Evolutionary conservation across 2,113 vertebrate genomes (phyloP).

Genomic region (Salvelinus namaycush): DNA sequence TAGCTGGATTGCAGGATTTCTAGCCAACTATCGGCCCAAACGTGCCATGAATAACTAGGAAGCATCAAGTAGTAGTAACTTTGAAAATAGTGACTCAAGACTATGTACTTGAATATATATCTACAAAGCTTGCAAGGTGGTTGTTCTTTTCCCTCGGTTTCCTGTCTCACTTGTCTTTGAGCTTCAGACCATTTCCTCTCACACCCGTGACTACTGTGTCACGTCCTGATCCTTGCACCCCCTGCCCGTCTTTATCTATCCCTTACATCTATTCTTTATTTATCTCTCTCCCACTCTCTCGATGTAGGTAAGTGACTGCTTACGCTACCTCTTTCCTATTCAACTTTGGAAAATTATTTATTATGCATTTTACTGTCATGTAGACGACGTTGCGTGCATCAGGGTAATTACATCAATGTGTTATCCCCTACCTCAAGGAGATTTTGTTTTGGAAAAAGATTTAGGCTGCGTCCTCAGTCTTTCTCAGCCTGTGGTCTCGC

Average conservation of each 20-base stretch:
- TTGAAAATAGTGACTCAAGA: no score
- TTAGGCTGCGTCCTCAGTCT: no score
- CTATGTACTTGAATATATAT: no score
- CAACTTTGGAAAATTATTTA: background rate
- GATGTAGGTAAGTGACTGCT: background rate
- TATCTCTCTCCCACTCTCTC: background rate
- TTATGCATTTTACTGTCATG: background rate
- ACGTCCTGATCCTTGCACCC: conserved; percentile 34
- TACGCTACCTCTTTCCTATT: no score
- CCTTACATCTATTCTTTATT: background rate
- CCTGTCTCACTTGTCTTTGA: background rate
- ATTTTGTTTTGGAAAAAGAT: no score
- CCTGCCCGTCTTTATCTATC: background rate
- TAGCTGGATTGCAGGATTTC: background rate
- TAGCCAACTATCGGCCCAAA: background rate
- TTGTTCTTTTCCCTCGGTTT: background rate
- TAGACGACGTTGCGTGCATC: no score
- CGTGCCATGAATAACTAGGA: background rate
- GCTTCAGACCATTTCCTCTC: no score
- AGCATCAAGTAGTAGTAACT: background rate
- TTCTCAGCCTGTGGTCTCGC: no score
- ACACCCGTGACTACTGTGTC: no score
- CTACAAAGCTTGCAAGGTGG: no score
- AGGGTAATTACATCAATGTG: no score
- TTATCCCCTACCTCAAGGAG: no score